These are phyloP conservation scores for Galerucella nymphaeae DNA, from an alignment of 2,888 invertebrate species.

Conservation along the genomic window DNA sequence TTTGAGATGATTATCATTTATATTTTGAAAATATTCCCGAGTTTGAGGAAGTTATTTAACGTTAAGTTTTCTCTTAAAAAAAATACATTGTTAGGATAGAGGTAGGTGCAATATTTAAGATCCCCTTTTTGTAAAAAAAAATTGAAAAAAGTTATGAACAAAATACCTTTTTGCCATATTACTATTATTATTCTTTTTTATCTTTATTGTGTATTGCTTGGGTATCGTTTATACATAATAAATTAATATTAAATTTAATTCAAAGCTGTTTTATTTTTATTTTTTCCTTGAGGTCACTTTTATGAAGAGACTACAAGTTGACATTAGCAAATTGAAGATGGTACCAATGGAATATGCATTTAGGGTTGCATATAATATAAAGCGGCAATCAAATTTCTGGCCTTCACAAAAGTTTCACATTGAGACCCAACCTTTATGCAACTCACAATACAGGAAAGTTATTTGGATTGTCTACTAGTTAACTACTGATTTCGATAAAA, in stretches of 20 bases:
- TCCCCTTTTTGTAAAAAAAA: slow-evolving; percentile 53
- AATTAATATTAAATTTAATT: slow-evolving; percentile 60
- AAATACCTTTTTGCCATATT: slow-evolving; percentile 66
- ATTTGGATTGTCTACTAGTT: background rate
- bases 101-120: slow-evolving; percentile 65
- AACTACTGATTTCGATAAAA: background rate
- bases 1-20: slow-evolving; percentile 52
- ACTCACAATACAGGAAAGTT: background rate
- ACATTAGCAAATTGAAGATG: too few relatives aligned
- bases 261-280: background rate
- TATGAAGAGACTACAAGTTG: too few relatives aligned
- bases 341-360: too few relatives aligned
- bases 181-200: slow-evolving; percentile 59
- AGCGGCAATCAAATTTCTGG: too few relatives aligned
- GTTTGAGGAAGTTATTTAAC: slow-evolving; percentile 55
- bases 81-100: slow-evolving; percentile 57
- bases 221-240: slow-evolving; percentile 67
- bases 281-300: too few relatives aligned
- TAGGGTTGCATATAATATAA: too few relatives aligned
- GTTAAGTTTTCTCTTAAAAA: slow-evolving; percentile 58
- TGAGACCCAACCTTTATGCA: background rate
- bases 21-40: slow-evolving; percentile 62
- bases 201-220: slow-evolving; percentile 65
- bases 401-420: too few relatives aligned
- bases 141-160: slow-evolving; percentile 58